Evolutionary conservation across 2,797 vertebrate genomes (phyloP).

Genomic region (Pangasius larnaudii): DNA sequence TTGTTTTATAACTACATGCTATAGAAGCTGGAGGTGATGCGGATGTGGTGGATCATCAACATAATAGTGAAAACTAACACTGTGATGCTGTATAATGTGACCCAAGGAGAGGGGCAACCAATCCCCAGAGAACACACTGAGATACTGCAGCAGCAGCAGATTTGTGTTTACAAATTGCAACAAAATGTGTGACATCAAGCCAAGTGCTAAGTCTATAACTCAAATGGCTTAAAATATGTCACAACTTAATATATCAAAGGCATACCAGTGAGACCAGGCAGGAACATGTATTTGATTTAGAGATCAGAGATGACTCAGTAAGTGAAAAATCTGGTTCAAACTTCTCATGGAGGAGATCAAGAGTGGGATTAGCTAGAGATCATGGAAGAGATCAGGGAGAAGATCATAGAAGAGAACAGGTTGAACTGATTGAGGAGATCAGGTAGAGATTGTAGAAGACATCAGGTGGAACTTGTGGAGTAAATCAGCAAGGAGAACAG

Average conservation of each 20-base stretch:
- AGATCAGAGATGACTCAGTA: neutral
- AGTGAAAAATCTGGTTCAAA: neutral
- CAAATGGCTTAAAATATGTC: neutral
- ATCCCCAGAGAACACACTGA: neutral
- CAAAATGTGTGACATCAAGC: neutral
- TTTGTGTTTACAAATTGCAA: neutral
- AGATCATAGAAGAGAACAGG: neutral
- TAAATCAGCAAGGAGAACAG: neutral
- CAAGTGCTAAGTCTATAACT: conserved; percentile 5
- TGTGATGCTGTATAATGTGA: neutral
- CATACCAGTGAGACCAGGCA: neutral
- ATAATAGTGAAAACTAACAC: neutral
- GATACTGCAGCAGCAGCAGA: conserved; percentile 1
- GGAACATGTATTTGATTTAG: neutral
- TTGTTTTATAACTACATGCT: neutral
- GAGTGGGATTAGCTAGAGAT: neutral
- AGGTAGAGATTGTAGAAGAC: neutral
- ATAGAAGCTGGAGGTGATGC: neutral
- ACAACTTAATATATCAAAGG: neutral
- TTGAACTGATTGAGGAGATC: neutral
- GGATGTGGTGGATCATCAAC: neutral
- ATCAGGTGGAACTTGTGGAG: neutral
- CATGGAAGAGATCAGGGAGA: neutral
- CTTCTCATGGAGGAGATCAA: neutral
- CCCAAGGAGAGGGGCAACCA: neutral